phyloP scores from a whole-genome alignment of 1,140 invertebrate genomes.

The Heliothis subflexa region DNA sequence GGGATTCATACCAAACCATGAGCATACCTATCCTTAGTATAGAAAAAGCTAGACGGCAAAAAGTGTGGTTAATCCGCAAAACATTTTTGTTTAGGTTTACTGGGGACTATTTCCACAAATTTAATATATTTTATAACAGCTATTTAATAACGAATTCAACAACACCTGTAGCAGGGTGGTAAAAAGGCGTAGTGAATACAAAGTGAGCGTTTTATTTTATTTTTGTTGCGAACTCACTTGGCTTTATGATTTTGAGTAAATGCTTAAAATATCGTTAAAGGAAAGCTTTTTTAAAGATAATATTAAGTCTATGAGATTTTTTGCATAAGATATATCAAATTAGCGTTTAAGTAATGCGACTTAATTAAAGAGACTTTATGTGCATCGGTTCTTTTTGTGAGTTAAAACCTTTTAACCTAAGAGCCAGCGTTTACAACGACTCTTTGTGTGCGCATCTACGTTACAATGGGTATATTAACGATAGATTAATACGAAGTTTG shows the following conservation, averaged over 20 bases:
- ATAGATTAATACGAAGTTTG: no score
- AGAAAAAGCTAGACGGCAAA: no score
- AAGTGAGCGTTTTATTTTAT: constrained; percentile 16
- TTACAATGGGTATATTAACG: no score
- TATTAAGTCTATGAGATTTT: background rate
- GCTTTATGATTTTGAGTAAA: background rate
- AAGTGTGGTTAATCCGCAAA: background rate
- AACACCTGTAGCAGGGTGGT: constrained; percentile 11
- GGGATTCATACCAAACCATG: no score
- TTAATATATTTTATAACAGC: constrained; percentile 21
- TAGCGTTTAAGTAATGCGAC: no score
- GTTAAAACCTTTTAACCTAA: no score
- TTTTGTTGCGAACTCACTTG: constrained; percentile 16
- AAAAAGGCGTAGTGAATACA: constrained; percentile 29
- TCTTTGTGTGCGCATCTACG: no score
- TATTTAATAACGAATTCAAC: constrained; percentile 25
- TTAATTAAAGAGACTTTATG: no score
- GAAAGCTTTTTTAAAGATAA: background rate
- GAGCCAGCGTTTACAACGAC: no score
- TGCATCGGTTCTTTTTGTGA: no score
- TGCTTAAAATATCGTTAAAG: background rate
- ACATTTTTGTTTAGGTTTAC: background rate
- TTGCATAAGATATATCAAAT: background rate
- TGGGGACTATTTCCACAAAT: background rate
- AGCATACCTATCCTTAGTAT: no score